Evolutionary conservation across 2,113 vertebrate genomes (phyloP).

Genomic region (Maylandia zebra): DNA sequence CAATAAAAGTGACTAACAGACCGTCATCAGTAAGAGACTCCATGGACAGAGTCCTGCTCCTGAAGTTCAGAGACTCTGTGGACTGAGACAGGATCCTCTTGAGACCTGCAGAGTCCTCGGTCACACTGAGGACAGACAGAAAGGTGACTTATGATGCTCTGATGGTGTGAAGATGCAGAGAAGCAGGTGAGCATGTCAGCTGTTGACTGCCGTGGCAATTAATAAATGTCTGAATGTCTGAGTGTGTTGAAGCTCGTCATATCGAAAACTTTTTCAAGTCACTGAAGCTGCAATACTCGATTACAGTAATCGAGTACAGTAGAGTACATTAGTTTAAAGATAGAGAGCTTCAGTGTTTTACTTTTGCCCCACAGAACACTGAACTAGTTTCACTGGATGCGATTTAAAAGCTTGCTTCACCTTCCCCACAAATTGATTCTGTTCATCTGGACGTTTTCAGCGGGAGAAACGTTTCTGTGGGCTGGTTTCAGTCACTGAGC

Average conservation of each 20-base stretch:
- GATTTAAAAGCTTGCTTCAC: neutral
- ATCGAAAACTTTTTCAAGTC: neutral
- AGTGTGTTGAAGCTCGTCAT: neutral
- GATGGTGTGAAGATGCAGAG: neutral
- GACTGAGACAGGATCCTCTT: conserved; percentile 90
- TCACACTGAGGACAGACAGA: conserved; percentile 65
- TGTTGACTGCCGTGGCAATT: neutral
- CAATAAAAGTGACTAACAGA: conserved; percentile 24
- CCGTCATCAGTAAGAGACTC: conserved; percentile 92
- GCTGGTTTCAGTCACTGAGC: neutral
- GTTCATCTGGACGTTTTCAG: neutral
- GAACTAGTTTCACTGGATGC: neutral
- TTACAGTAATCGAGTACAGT: neutral
- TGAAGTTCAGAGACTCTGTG: conserved; percentile 88
- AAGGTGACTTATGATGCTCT: neutral
- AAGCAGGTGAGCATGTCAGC: neutral
- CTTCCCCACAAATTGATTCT: neutral
- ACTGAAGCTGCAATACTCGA: neutral
- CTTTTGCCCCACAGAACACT: neutral
- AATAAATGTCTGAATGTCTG: neutral
- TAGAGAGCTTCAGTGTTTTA: neutral
- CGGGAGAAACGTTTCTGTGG: neutral
- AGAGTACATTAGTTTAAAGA: neutral
- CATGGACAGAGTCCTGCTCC: conserved; percentile 86
- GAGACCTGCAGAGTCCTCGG: conserved; percentile 82